Evolutionary conservation across 2,797 vertebrate species (phyloP), one percentile per base, ranked within the genome.

Genomic region (Semaprochilodus insignis): DNA sequence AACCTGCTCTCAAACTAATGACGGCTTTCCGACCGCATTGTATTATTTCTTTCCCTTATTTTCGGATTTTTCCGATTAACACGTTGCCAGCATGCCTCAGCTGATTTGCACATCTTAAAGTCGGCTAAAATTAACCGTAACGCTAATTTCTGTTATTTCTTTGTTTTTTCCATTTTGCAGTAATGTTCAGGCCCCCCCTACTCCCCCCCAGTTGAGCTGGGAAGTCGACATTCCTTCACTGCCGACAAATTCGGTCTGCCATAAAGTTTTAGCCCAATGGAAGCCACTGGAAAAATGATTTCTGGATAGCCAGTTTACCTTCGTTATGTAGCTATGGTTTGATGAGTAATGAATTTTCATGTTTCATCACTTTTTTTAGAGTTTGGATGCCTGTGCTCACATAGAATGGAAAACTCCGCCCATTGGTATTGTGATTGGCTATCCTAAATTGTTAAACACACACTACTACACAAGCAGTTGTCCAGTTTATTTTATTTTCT

Each of bases 101-200:
- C n/a, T 57, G 10, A 17, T 62, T 70, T 34, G 27, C 63, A 70
- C 13, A 69, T 59, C 31, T 52, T 87, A 78, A 83, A 71, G 73
- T 44, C 15, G 74, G 85, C 77, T 54, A 71, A 87, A 75, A 66
- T 79, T 80, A 91, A 84, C 52, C 77, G 48, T 79, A 83, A 85
- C 85, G 85, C 95, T 96, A 95, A 97, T 84, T 82, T 92, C 95
- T 79, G 94, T 92, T 89, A 92, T 92, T 85, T 92, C 51, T 96
- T 94, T 94, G 88, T 91, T 94, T 90, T 90, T 93, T 91, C 93
- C 91, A 88, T 96, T 97, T 97, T 93, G 83, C 96, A 98, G 97
- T 96, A 94, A 93, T 95, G 93, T 88, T 87, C 88, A 82, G 84
- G 78, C 44, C 31, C 31, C 81, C 44, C n/a, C n/a, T n/a, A n/a